Evolutionary conservation across 2,797 vertebrate genomes (phyloP), one percentile per base, ranked within the genome.

Genomic region (Sebastes jordani): DNA sequence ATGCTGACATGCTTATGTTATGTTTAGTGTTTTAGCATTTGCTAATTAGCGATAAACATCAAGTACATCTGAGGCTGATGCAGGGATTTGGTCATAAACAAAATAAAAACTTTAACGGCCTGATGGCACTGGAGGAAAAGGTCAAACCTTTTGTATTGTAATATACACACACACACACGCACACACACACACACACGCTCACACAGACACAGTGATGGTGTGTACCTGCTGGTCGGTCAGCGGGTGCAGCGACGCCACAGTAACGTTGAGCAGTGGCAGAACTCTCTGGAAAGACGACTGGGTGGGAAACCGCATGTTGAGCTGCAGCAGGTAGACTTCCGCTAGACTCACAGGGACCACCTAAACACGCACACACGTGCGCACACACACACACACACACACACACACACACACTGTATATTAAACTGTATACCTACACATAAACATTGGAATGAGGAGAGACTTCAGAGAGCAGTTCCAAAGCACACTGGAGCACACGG

Each of bases 271-370:
- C 86, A 99, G 96, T 8, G 98, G 98, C 88, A 98, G 97, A 77
- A 98, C 97, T 62, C 98, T 97, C 85, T 98, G 97, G 72, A 99
- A 99, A 55, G 98, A 99, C 29, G 98, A 99, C 95, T 98, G 98
- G 20, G 98, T 99, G 62, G 98, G 98, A 92, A 99, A 99, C 55
- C 97, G 96, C 97, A 99, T 99, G 95, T 99, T 99, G 93, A 99
- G 97, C 92, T 98, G 98, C 85, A 99, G 92, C 83, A 99, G 95
- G 90, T 99, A 99, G 29, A 99, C 97, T 89, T 99, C 98, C 0
- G 97, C 97, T 42, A 99, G 96, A 22, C 96, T 99, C 80, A 99
- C 98, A 34, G 98, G 98, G 71, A 99, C 98, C 78, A 99, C 98
- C 95, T 95, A 2, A 2, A 83, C 27, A 73, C 42, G 70, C n/a